These are phyloP conservation scores for Camelus dromedarius DNA, from an alignment of 2,113 vertebrate genomes.

Conservation along the genomic window DNA sequence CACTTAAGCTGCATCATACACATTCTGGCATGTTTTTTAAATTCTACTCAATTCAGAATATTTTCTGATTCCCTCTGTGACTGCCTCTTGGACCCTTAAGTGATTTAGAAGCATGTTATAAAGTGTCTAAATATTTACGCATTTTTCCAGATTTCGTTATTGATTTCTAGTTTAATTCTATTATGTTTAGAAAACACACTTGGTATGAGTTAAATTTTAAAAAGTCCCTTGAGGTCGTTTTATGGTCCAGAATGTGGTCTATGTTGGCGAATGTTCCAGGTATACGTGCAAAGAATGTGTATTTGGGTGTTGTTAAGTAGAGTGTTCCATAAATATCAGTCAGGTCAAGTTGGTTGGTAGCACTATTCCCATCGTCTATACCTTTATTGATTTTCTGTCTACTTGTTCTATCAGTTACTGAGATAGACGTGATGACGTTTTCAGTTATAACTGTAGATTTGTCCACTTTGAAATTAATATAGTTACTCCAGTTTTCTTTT, in stretches of 20 bases:
- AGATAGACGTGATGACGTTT: not conserved
- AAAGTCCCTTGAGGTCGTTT: not conserved
- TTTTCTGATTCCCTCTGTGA: not conserved
- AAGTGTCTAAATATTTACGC: not conserved
- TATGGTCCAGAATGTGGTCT: no score
- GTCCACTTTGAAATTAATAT: not conserved
- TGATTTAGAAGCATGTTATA: not conserved
- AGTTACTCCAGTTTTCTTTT: not conserved
- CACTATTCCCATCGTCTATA: not conserved
- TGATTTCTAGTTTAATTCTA: not conserved
- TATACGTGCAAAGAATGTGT: no score
- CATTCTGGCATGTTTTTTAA: not conserved
- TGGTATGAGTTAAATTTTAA: not conserved
- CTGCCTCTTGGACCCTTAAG: not conserved
- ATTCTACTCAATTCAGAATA: not conserved
- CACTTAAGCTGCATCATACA: not conserved
- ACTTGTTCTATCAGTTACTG: not conserved
- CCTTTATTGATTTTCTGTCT: no score
- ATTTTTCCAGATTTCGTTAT: no score
- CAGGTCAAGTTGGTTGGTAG: not conserved
- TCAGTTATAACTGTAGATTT: not conserved
- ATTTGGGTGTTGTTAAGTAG: not conserved
- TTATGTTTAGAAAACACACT: not conserved
- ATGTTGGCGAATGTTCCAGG: no score
- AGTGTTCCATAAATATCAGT: not conserved